phyloP scores from a whole-genome alignment of 2,888 invertebrate genomes.

The Caenorhabditis uteleia region DNA sequence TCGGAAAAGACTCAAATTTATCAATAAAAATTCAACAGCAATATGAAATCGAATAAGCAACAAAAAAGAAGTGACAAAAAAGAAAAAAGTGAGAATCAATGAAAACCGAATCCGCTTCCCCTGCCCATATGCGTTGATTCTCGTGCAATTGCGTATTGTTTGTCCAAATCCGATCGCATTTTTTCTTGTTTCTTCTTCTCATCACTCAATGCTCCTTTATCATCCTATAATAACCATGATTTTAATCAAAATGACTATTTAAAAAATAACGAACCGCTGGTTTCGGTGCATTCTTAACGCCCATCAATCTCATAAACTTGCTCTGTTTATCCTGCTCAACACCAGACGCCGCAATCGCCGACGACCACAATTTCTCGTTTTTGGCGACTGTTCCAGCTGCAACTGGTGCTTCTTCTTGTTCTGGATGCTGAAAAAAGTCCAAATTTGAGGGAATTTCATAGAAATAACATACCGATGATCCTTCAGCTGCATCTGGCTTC shows the following conservation, averaged over 20 bases:
- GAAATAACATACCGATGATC: neutral
- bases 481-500: slow-evolving; percentile 1
- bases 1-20: too few species aligned
- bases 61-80: neutral
- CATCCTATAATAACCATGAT: slow-evolving; percentile 14
- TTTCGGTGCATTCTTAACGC: slow-evolving; percentile 37
- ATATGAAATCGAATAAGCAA: neutral
- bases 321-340: slow-evolving; percentile 43
- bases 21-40: too few species aligned
- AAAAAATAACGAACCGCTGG: slow-evolving; percentile 3
- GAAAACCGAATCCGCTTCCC: slow-evolving; percentile 52
- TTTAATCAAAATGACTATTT: neutral
- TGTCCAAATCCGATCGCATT: slow-evolving; percentile 45
- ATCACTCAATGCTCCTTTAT: slow-evolving; percentile 14
- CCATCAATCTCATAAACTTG: slow-evolving; percentile 50
- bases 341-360: slow-evolving; percentile 50
- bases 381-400: slow-evolving; percentile 13
- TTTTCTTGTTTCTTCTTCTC: slow-evolving; percentile 43
- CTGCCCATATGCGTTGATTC: slow-evolving; percentile 48
- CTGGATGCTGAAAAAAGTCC: neutral
- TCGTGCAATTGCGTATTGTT: slow-evolving; percentile 47
- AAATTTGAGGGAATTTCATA: neutral
- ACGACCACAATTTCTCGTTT: slow-evolving; percentile 48
- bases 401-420: slow-evolving; percentile 7
- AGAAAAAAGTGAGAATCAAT: slow-evolving; percentile 12